phyloP scores from a whole-genome alignment of 2,797 vertebrate genomes.

The Psittacula derbiana region DNA sequence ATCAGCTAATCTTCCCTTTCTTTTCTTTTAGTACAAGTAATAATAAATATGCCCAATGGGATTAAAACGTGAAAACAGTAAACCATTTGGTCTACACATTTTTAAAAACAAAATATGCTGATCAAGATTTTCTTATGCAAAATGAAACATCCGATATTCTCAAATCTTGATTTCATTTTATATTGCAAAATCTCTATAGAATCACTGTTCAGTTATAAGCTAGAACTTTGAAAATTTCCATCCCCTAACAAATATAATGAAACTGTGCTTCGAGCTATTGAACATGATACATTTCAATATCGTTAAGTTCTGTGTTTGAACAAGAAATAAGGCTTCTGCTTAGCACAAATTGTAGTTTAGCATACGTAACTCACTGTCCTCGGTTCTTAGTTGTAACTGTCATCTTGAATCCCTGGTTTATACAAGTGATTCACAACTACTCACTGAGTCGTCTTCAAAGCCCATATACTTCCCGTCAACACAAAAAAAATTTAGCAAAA shows the following conservation, averaged over 20 bases:
- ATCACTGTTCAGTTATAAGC: neutral
- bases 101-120: neutral
- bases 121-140: neutral
- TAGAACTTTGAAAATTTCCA: neutral
- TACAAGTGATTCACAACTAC: neutral
- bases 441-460: neutral
- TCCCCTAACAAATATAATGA: neutral
- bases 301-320: neutral
- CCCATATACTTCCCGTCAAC: neutral
- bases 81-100: neutral
- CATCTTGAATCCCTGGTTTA: neutral
- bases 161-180: neutral
- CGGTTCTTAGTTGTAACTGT: neutral
- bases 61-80: neutral
- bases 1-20: neutral
- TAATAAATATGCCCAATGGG: neutral
- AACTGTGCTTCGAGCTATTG: neutral
- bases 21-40: neutral
- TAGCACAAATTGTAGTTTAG: neutral
- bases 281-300: neutral
- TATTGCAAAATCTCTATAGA: neutral
- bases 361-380: neutral
- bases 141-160: neutral
- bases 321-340: slow-evolving; percentile 9
- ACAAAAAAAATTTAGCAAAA: neutral